phyloP scores from a whole-genome alignment of 2,113 vertebrate genomes.

The Hyla sarda region DNA sequence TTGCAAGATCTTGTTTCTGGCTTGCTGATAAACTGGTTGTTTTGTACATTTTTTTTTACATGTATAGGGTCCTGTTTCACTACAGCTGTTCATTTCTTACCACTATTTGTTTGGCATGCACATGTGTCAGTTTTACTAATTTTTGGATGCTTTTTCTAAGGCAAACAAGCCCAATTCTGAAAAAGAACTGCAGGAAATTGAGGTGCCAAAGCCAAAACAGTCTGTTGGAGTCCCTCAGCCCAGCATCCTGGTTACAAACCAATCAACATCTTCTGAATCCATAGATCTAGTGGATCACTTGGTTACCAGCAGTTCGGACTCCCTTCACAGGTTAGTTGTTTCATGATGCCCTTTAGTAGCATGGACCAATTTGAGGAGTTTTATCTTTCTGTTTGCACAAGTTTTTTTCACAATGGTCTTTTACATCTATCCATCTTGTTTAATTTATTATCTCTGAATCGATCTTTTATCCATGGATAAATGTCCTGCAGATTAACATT shows the following conservation, averaged over 20 bases:
- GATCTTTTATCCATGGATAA: too few relatives aligned
- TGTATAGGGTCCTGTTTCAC: neutral
- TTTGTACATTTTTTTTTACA: neutral
- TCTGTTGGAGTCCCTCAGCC: conserved; percentile 65
- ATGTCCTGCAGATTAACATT: too few relatives aligned
- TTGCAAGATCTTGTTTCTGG: conserved; percentile 13
- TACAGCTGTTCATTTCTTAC: neutral
- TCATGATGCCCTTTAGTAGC: neutral
- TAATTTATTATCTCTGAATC: too few relatives aligned
- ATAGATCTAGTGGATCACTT: conserved; percentile 67
- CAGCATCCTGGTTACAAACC: conserved; percentile 50
- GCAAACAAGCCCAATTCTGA: conserved; percentile 57
- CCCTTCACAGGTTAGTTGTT: conserved; percentile 69
- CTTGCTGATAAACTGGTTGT: conserved; percentile 28
- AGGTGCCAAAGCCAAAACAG: conserved; percentile 62
- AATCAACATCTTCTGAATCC: conserved; percentile 56
- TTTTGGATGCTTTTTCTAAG: conserved; percentile 9
- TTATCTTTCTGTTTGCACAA: neutral
- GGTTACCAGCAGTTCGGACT: conserved; percentile 57
- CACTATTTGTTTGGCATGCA: neutral
- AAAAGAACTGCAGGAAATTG: conserved; percentile 38
- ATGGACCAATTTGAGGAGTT: neutral
- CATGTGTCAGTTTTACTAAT: neutral
- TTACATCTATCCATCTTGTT: too few relatives aligned
- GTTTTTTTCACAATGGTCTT: too few relatives aligned